A percentile compares a stretch with the other conserved stretches of the same genome.
Conservation (phyloP, 2,113 vertebrate genomes). For the Oryzias javanicus region DNA sequence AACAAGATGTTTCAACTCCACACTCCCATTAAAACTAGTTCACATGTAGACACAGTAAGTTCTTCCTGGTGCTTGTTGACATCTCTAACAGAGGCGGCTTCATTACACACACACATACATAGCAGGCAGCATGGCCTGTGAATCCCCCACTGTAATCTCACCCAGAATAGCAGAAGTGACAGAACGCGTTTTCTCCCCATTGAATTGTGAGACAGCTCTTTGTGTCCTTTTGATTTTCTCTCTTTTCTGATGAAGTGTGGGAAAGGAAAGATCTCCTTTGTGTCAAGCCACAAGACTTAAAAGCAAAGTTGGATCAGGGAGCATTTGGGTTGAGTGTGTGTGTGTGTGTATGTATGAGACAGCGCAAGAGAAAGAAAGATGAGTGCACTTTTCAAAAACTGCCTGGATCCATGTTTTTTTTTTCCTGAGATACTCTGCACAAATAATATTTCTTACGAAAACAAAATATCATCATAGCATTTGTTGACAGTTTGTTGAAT, state of each 20-base stretch:
- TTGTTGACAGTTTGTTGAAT: conserved; percentile 62
- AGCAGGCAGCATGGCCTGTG: conserved; percentile 48
- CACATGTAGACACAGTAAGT: conserved; percentile 13
- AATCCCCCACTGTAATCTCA: conserved; percentile 70
- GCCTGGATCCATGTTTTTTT: conserved; percentile 46
- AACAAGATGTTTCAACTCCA: conserved; percentile 24
- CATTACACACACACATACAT: conserved; percentile 45
- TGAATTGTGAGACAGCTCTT: conserved; percentile 66
- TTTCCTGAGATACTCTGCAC: conserved; percentile 41
- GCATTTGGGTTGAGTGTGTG: conserved; percentile 40
- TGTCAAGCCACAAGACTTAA: conserved; percentile 73
- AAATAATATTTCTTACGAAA: conserved; percentile 43
- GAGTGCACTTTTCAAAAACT: conserved; percentile 47
- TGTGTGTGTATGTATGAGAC: conserved; percentile 14
- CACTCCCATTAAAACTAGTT: neutral
- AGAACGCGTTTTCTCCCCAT: conserved; percentile 68
- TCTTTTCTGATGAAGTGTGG: conserved; percentile 62
- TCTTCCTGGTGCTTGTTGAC: neutral
- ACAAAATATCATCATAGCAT: conserved; percentile 31
- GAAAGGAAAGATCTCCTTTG: conserved; percentile 73
- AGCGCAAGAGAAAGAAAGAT: conserved; percentile 20
- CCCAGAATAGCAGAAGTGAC: conserved; percentile 66
- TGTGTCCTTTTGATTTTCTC: conserved; percentile 74
- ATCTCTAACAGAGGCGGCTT: conserved; percentile 16
- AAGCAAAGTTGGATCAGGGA: conserved; percentile 70